Percentiles rank a stretch among this genome's conserved stretches.
Conservation (phyloP, 2,113 vertebrate genomes). For the Centropristis striata region DNA sequence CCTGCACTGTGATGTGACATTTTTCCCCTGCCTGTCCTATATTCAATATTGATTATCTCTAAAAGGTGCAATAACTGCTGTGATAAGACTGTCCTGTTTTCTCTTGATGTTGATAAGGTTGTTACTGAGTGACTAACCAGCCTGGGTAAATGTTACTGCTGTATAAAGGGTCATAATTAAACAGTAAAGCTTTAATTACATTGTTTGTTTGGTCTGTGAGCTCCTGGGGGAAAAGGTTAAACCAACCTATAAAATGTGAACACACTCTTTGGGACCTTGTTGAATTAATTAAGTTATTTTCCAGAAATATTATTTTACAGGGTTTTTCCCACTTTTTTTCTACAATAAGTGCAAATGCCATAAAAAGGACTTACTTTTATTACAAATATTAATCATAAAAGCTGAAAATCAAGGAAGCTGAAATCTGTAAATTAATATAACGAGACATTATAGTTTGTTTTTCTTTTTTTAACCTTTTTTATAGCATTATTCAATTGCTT, state of each 20-base stretch:
- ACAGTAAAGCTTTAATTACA: constrained; percentile 40
- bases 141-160: constrained; percentile 34
- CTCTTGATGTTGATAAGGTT: constrained; percentile 67
- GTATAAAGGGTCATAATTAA: constrained; percentile 37
- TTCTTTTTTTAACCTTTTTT: too few relatives aligned
- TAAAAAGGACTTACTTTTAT: too few relatives aligned
- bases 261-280: background rate
- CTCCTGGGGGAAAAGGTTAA: constrained; percentile 38
- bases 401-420: too few relatives aligned
- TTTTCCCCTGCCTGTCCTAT: constrained; percentile 26
- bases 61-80: constrained; percentile 32
- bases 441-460: too few relatives aligned
- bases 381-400: too few relatives aligned
- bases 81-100: constrained; percentile 65
- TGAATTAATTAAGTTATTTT: background rate
- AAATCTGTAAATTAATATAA: too few relatives aligned
- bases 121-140: constrained; percentile 74
- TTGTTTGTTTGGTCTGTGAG: constrained; percentile 49
- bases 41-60: constrained; percentile 53
- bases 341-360: too few relatives aligned
- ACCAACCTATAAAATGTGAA: constrained; percentile 12
- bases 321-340: too few relatives aligned
- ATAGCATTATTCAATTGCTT: too few relatives aligned
- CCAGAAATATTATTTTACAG: too few relatives aligned
- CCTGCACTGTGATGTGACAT: background rate